A percentile compares a stretch with the other conserved stretches of the same genome.
These are phyloP conservation scores for Ceriagrion tenellum DNA, from an alignment of 2,888 invertebrate genomes.

Conservation along the genomic window DNA sequence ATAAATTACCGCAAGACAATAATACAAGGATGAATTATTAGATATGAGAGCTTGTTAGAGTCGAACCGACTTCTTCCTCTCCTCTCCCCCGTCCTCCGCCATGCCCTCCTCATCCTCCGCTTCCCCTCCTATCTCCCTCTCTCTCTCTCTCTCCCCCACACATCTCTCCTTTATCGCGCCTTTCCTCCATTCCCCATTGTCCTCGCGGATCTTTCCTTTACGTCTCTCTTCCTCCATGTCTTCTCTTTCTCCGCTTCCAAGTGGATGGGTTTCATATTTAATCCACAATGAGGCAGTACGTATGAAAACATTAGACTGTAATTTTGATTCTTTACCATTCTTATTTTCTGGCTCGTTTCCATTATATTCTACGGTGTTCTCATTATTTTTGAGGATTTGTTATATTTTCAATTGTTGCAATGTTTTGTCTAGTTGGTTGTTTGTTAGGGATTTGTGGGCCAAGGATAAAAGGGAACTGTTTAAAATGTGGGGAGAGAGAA, in stretches of 20 bases:
- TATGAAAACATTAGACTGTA: too few species aligned
- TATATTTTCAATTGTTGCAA: too few species aligned
- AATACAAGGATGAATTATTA: constrained; percentile 68
- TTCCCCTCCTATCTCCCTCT: not conserved
- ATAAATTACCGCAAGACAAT: constrained; percentile 66
- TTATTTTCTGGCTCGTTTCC: too few species aligned
- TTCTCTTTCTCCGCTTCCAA: not conserved
- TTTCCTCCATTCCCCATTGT: not conserved
- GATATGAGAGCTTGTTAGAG: constrained; percentile 68
- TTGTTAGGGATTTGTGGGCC: too few species aligned
- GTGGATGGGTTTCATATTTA: not conserved
- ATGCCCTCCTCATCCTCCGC: not conserved
- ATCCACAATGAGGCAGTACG: too few species aligned
- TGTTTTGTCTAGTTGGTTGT: too few species aligned
- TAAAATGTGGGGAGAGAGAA: too few species aligned
- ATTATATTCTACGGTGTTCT: too few species aligned
- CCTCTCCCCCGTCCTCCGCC: not conserved
- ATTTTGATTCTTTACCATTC: too few species aligned
- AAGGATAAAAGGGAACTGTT: too few species aligned
- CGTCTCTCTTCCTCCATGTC: not conserved
- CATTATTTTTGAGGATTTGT: too few species aligned
- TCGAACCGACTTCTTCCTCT: constrained; percentile 55
- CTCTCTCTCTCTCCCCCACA: not conserved
- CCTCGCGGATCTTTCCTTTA: too few species aligned
- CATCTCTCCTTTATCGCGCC: not conserved